These are phyloP conservation scores for Tautogolabrus adspersus DNA, from an alignment of 2,113 vertebrate species.

Conservation along the genomic window DNA sequence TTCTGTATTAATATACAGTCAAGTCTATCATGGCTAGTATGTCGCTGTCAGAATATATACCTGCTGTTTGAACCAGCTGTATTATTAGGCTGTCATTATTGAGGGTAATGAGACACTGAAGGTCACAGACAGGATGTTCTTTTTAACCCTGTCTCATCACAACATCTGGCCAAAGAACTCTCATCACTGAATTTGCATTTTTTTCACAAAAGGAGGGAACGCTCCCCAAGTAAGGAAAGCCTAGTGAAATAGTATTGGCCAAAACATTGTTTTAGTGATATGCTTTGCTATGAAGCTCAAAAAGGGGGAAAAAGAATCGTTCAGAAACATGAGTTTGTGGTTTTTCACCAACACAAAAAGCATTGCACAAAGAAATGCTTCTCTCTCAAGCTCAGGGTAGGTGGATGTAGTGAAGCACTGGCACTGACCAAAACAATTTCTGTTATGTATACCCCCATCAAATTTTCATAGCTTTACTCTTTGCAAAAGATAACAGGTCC, in stretches of 20 bases:
- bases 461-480: slow-evolving; percentile 66
- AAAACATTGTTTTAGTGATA: too few relatives aligned
- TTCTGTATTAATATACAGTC: slow-evolving; percentile 11
- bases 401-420: slow-evolving; percentile 38
- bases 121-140: not conserved
- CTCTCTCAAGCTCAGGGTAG: slow-evolving; percentile 23
- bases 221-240: too few relatives aligned
- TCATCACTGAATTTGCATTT: not conserved
- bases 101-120: slow-evolving; percentile 9
- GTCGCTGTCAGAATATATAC: not conserved
- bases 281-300: too few relatives aligned
- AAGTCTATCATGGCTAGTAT: not conserved
- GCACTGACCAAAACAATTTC: slow-evolving; percentile 59
- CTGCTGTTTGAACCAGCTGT: not conserved
- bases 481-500: slow-evolving; percentile 59
- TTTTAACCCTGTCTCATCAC: not conserved
- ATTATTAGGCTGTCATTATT: not conserved
- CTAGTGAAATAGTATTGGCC: too few relatives aligned
- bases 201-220: not conserved
- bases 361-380: slow-evolving; percentile 27
- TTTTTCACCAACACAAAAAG: slow-evolving; percentile 15
- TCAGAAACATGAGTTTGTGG: not conserved
- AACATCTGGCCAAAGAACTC: not conserved
- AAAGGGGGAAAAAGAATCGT: too few relatives aligned
- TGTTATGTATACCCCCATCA: slow-evolving; percentile 63